Conservation (phyloP, 2,797 vertebrate genomes). For the Dipus sagitta region DNA sequence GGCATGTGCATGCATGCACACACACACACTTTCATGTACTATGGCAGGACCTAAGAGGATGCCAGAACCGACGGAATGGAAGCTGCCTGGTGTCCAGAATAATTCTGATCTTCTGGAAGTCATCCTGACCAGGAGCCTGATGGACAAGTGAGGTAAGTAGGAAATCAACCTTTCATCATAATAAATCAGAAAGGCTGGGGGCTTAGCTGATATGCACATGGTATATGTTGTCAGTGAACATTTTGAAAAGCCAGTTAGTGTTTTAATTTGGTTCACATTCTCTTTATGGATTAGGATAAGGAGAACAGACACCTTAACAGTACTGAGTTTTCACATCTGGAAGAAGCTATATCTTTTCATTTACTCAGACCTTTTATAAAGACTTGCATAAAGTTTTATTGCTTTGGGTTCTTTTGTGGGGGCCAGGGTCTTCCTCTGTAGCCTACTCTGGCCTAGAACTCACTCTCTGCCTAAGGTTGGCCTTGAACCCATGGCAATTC, state of each 20-base stretch:
- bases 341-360: no score
- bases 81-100: background rate
- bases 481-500: no score
- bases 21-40: background rate
- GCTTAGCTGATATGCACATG: background rate
- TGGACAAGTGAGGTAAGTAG: background rate
- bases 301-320: background rate
- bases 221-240: background rate
- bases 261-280: conserved; percentile 30
- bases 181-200: background rate
- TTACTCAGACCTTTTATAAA: conserved; percentile 19
- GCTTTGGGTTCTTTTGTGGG: no score
- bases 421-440: no score
- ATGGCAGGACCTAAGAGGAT: background rate
- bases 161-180: background rate
- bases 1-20: background rate
- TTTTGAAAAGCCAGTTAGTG: conserved; percentile 7
- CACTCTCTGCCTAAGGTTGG: no score
- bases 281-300: conserved; percentile 23
- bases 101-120: background rate
- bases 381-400: conserved; percentile 10
- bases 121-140: background rate
- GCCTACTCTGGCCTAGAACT: no score
- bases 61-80: background rate
- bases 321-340: background rate